phyloP scores from a whole-genome alignment of 1,140 invertebrate genomes.

The Trachymyrmex cornetzi region DNA sequence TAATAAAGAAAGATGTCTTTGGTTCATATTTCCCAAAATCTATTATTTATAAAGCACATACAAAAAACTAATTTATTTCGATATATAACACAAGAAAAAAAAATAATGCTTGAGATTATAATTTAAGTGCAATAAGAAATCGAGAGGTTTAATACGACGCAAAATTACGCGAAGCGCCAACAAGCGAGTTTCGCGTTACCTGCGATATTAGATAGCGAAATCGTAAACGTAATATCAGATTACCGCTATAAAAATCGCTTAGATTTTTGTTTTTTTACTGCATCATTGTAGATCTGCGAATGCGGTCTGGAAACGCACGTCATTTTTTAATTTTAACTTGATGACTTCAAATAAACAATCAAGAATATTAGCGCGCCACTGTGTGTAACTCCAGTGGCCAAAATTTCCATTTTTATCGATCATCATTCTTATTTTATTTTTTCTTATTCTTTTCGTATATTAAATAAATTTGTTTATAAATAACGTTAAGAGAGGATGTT shows the following conservation, averaged over 20 bases:
- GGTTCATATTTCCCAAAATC: neutral
- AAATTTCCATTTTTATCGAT: slow-evolving; percentile 8
- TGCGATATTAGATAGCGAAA: slow-evolving; percentile 64
- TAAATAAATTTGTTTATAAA: neutral
- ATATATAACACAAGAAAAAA: neutral
- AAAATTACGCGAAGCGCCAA: slow-evolving; percentile 40
- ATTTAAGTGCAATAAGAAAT: neutral
- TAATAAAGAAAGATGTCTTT: neutral
- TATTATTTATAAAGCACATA: neutral
- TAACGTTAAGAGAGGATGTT: too few species aligned
- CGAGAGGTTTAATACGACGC: slow-evolving; percentile 27
- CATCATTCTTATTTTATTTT: neutral
- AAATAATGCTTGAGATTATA: neutral
- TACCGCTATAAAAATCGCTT: slow-evolving; percentile 53
- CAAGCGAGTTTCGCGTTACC: slow-evolving; percentile 66
- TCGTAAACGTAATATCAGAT: slow-evolving; percentile 67
- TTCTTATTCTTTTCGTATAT: neutral
- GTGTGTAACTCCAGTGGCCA: neutral
- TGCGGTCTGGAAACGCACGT: neutral
- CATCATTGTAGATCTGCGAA: neutral
- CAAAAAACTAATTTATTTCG: neutral
- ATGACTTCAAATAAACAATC: neutral
- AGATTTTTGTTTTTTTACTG: neutral
- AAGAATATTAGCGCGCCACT: neutral
- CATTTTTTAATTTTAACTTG: neutral